Evolutionary conservation across 2,888 invertebrate species (phyloP).

Genomic region (Chymomyza procnemis): DNA sequence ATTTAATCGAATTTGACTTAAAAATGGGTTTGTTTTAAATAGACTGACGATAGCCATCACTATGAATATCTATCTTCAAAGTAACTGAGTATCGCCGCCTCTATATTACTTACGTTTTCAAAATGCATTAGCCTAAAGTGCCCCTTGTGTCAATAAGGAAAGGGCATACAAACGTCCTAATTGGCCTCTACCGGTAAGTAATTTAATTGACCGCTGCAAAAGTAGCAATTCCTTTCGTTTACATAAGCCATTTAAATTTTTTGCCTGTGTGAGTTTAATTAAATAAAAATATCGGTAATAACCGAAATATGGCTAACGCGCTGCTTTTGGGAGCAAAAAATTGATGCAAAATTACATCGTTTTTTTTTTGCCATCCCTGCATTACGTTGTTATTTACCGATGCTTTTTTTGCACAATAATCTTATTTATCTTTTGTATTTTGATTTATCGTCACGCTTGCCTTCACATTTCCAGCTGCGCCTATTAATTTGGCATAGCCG

Average conservation of each 20-base stretch:
- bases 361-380: neutral
- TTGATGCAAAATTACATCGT: neutral
- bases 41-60: no score
- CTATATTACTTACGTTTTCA: no score
- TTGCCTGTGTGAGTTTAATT: neutral
- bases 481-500: neutral
- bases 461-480: constrained; percentile 21
- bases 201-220: constrained; percentile 49
- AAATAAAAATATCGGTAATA: neutral
- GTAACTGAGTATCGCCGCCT: no score
- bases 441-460: neutral
- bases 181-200: constrained; percentile 50
- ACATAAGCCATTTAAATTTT: no score
- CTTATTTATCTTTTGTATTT: neutral
- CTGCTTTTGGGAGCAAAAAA: neutral
- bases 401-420: neutral
- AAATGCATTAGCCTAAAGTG: no score
- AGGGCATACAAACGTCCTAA: constrained; percentile 20
- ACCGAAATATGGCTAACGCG: neutral
- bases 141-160: no score
- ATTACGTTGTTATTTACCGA: neutral
- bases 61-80: no score
- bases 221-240: constrained; percentile 10
- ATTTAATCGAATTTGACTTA: no score
- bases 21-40: no score